These are phyloP conservation scores for Gonioctena quinquepunctata DNA, from an alignment of 1,140 invertebrate genomes.

Conservation along the genomic window DNA sequence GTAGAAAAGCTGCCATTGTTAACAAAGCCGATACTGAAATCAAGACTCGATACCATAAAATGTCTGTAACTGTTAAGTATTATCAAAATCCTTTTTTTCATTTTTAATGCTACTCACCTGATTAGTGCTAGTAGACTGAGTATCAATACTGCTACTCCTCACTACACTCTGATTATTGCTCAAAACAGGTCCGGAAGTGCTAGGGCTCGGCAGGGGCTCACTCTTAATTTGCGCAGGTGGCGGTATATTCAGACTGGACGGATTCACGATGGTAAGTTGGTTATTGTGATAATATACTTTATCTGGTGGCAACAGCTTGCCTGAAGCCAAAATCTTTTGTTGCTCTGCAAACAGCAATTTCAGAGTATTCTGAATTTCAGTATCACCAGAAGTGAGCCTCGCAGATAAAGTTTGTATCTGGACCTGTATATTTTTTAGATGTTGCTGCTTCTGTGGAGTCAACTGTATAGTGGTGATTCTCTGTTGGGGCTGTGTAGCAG, in stretches of 20 bases:
- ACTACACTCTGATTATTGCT: conserved; percentile 23
- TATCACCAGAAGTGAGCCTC: conserved; percentile 56
- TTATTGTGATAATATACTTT: conserved; percentile 54
- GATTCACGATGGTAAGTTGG: conserved; percentile 52
- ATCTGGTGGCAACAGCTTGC: conserved; percentile 64
- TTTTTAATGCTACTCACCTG: conserved; percentile 21
- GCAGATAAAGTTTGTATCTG: conserved; percentile 63
- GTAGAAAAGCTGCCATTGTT: too few species aligned
- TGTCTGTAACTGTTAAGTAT: too few species aligned
- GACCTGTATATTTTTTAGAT: conserved; percentile 64
- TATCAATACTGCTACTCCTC: conserved; percentile 31
- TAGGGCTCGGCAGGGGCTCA: conserved; percentile 38
- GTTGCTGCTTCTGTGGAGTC: conserved; percentile 64
- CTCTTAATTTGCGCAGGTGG: conserved; percentile 37
- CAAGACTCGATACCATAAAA: too few species aligned
- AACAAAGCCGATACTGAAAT: too few species aligned
- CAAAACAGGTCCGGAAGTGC: conserved; percentile 7
- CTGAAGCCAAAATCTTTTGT: conserved; percentile 65
- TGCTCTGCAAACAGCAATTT: conserved; percentile 64
- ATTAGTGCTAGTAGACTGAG: conserved; percentile 10
- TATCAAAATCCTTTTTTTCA: too few species aligned
- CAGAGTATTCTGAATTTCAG: conserved; percentile 57
- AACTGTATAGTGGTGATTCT: conserved; percentile 58
- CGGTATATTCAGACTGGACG: conserved; percentile 44
- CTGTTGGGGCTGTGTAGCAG: conserved; percentile 42